Conservation (phyloP, 1,140 invertebrate genomes). For the Drosophila arawakana region DNA sequence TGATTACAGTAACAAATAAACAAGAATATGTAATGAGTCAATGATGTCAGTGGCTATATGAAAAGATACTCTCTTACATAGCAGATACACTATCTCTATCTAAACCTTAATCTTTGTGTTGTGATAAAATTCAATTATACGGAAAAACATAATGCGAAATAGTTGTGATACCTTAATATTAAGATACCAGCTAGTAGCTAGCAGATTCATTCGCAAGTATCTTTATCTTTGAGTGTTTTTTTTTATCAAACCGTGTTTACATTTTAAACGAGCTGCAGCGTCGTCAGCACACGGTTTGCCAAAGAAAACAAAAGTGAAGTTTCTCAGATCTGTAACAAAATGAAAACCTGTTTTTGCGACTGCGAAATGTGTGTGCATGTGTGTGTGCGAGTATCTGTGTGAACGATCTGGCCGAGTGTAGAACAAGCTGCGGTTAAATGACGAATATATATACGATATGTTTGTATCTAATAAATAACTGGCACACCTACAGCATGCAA, state of each 20-base stretch:
- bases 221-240: conserved; percentile 4
- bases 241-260: conserved; percentile 52
- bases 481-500: conserved; percentile 31
- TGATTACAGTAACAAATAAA: neutral
- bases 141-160: neutral
- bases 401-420: conserved; percentile 43
- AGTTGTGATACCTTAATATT: neutral
- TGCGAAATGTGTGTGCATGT: neutral
- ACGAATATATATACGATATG: conserved; percentile 46
- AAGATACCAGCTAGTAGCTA: neutral
- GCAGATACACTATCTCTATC: neutral
- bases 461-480: conserved; percentile 7
- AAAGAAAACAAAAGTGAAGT: conserved; percentile 75
- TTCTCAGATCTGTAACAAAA: conserved; percentile 38
- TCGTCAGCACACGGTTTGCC: conserved; percentile 41
- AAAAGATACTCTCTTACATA: conserved; percentile 12
- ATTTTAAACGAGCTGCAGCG: conserved; percentile 23
- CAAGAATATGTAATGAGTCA: neutral
- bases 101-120: neutral
- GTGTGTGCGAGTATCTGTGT: conserved; percentile 24
- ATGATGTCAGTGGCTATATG: conserved; percentile 40
- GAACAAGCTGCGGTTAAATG: conserved; percentile 55
- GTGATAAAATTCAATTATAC: neutral
- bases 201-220: conserved; percentile 4
- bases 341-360: conserved; percentile 12